Evolutionary conservation across 2,113 vertebrate species (phyloP).

Genomic region (Notothenia rossii): DNA sequence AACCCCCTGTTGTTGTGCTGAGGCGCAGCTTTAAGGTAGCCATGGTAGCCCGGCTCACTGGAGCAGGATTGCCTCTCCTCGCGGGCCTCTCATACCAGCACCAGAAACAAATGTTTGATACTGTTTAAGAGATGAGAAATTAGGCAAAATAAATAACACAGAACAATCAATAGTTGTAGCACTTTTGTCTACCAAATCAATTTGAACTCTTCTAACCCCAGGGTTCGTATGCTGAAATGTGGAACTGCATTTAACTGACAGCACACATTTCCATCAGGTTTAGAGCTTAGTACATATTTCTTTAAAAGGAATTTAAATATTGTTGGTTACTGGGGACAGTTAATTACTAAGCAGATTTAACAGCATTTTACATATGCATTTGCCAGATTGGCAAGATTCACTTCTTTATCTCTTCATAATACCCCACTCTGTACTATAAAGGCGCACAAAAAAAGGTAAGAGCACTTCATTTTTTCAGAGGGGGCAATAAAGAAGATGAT

Average conservation of each 20-base stretch:
- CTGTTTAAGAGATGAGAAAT: slow-evolving; percentile 59
- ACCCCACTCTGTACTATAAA: slow-evolving; percentile 12
- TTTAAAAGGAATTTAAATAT: background rate
- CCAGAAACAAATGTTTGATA: slow-evolving; percentile 45
- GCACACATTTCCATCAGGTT: slow-evolving; percentile 11
- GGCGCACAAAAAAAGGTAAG: slow-evolving; percentile 1
- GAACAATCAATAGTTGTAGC: slow-evolving; percentile 44
- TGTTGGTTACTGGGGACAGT: background rate
- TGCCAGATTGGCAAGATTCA: slow-evolving; percentile 19
- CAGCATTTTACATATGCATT: background rate
- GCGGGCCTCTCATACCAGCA: slow-evolving; percentile 22
- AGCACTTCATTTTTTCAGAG: slow-evolving; percentile 42
- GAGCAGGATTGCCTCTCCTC: slow-evolving; percentile 46
- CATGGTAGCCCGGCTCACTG: slow-evolving; percentile 69
- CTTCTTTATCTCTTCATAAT: slow-evolving; percentile 13
- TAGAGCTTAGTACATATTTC: background rate
- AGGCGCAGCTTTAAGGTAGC: slow-evolving; percentile 65
- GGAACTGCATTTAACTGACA: slow-evolving; percentile 28
- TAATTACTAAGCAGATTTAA: background rate
- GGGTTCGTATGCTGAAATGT: slow-evolving; percentile 21
- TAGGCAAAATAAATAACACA: slow-evolving; percentile 41
- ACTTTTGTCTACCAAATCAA: slow-evolving; percentile 30
- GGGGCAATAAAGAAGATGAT: slow-evolving; percentile 64
- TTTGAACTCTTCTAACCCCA: slow-evolving; percentile 34
- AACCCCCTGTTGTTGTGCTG: slow-evolving; percentile 67